Base-by-base conservation (phyloP, 2,888 invertebrate species). In the Polyommatus icarus region DNA sequence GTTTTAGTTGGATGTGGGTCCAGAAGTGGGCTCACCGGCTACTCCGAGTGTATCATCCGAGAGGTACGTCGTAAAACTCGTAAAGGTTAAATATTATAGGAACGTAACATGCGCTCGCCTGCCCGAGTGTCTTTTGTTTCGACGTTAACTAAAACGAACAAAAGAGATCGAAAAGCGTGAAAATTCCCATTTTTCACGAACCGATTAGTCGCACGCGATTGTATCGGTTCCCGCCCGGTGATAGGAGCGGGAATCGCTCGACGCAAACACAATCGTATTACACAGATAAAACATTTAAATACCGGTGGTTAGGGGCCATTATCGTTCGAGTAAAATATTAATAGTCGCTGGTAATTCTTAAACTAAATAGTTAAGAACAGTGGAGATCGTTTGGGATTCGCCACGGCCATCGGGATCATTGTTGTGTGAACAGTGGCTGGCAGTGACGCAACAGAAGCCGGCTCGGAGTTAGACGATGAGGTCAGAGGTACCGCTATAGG, bases 311-410 rank as follows among this genome's bases (percentile, higher is more conserved):
- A 75, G 75, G 29, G 75, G 75, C 75, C 50, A 75, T 75, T 54
- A 75, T 75, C 29, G 75, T 75, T 75, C 29, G 75, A 15, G 54
- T 75, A 18, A 75, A 75, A 75, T 75, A 75, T 75, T 54, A 75
- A 75, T 75, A 75, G 75, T 24, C 24, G 18, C 50, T 75, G 75
- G 75, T 75, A 75, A 75, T 75, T 75, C 29, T 75, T 73, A 54
- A 75, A 75, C 75, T 79, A 79, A 80, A 85, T 87, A 87, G 87
- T 85, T 86, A 89, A 85, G 86, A 84, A 90, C 88, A 91, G 84
- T 81, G 85, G 84, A 86, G 85, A 91, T 92, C 89, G 88, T 86
- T 83, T 78, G 78, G 29, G 80, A 87, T 92, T 90, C 80, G 91
- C 86, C 83, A 85, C 87, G 90, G 84, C 75, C 82, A 83, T 87